These are phyloP conservation scores for Philaenus spumarius DNA, from an alignment of 1,140 invertebrate species.

Conservation along the genomic window DNA sequence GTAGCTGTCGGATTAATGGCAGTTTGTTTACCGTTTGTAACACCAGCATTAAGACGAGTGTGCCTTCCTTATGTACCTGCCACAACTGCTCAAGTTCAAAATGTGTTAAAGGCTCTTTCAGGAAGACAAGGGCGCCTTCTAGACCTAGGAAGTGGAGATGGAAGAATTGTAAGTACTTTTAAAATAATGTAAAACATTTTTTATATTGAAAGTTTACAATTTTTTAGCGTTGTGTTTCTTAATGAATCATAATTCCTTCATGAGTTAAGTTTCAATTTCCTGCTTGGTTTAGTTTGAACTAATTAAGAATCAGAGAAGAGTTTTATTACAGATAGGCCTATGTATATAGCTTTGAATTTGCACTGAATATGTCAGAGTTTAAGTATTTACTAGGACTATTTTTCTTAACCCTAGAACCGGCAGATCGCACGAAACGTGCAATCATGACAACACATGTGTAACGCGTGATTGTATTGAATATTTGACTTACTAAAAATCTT, in stretches of 20 bases:
- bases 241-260: background rate
- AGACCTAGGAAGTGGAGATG: conserved; percentile 90
- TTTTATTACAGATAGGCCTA: background rate
- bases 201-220: background rate
- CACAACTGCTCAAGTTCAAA: conserved; percentile 69
- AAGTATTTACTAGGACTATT: background rate
- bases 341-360: no score
- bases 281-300: background rate
- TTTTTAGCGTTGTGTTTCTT: background rate
- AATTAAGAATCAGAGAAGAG: background rate
- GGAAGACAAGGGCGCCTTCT: conserved; percentile 58
- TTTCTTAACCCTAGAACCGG: no score
- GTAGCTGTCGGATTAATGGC: conserved; percentile 56
- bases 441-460: no score
- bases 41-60: conserved; percentile 74
- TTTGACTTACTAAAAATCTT: no score
- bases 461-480: no score
- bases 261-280: background rate
- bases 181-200: background rate
- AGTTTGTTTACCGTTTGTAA: conserved; percentile 64
- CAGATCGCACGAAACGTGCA: no score
- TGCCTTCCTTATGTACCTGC: conserved; percentile 86
- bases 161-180: conserved; percentile 63
- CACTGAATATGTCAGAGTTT: background rate
- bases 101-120: conserved; percentile 63